phyloP scores from a whole-genome alignment of 2,113 vertebrate genomes.

The Halichoerus grypus region DNA sequence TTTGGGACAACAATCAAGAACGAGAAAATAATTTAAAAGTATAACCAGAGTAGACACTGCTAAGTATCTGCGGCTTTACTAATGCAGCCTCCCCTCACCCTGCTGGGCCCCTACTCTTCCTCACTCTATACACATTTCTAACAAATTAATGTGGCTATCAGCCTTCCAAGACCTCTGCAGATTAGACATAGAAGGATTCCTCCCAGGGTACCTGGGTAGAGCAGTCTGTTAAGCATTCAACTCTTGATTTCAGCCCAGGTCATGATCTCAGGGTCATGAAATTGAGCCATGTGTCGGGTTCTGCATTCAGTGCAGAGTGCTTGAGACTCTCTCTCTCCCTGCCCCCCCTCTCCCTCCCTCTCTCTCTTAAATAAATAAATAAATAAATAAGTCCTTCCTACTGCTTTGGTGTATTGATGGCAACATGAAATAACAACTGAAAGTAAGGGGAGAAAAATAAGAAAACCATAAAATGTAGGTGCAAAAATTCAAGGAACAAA shows the following conservation, averaged over 20 bases:
- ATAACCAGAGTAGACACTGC: background rate
- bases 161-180: background rate
- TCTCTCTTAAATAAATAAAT: too few relatives aligned
- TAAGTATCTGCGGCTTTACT: background rate
- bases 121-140: background rate
- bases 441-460: background rate
- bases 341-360: background rate
- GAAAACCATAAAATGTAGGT: background rate
- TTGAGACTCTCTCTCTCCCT: background rate
- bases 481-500: background rate
- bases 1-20: conserved; percentile 1
- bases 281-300: background rate
- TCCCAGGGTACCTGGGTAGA: fast-evolving
- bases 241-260: background rate
- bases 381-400: background rate
- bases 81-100: fast-evolving
- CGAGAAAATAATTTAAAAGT: background rate
- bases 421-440: background rate
- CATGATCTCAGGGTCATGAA: background rate
- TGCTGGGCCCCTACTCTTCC: fast-evolving
- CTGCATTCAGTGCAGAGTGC: background rate
- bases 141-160: too few relatives aligned
- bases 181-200: background rate
- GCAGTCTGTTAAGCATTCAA: background rate
- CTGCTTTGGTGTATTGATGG: background rate